Percentiles rank a stretch among this genome's conserved stretches.
phyloP scores from a whole-genome alignment of 1,140 invertebrate species.

The Heliconius hewitsoni region DNA sequence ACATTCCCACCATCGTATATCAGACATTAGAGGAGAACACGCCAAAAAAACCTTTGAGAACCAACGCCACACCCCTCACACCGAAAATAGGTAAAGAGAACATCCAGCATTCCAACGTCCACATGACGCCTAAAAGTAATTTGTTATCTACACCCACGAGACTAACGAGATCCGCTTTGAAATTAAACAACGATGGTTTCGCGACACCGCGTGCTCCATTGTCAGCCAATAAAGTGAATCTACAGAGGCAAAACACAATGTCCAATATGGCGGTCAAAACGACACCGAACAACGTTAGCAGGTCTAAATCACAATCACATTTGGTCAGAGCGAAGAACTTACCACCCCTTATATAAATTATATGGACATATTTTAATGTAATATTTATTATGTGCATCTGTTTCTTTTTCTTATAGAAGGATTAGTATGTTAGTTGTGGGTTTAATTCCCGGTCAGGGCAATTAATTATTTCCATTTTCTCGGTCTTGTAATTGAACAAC shows the following conservation, averaged over 20 bases:
- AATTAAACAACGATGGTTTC: constrained; percentile 65
- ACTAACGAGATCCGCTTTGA: constrained; percentile 63
- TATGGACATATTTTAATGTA: constrained; percentile 34
- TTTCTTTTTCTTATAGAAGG: background rate
- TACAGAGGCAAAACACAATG: constrained; percentile 58
- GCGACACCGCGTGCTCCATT: constrained; percentile 66
- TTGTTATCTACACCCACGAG: constrained; percentile 59
- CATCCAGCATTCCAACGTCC: constrained; percentile 52
- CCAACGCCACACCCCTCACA: constrained; percentile 48
- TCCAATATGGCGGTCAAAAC: constrained; percentile 51
- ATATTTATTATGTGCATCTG: background rate
- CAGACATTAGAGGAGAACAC: constrained; percentile 50
- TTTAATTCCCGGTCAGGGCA: no score
- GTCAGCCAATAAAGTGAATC: constrained; percentile 58
- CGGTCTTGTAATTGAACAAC: no score
- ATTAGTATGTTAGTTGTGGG: background rate
- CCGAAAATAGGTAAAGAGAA: constrained; percentile 70
- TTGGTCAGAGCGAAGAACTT: constrained; percentile 63
- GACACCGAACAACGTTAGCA: constrained; percentile 58
- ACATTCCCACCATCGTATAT: constrained; percentile 39
- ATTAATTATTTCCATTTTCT: no score
- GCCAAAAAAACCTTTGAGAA: constrained; percentile 55
- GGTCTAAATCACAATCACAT: constrained; percentile 68
- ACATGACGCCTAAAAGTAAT: constrained; percentile 55
- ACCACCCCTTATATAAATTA: constrained; percentile 63